Evolutionary conservation across 92 coral and sea anemone genomes (phyloP), one percentile per base, ranked within the genome.

Genomic region (Desmophyllum pertusum): DNA sequence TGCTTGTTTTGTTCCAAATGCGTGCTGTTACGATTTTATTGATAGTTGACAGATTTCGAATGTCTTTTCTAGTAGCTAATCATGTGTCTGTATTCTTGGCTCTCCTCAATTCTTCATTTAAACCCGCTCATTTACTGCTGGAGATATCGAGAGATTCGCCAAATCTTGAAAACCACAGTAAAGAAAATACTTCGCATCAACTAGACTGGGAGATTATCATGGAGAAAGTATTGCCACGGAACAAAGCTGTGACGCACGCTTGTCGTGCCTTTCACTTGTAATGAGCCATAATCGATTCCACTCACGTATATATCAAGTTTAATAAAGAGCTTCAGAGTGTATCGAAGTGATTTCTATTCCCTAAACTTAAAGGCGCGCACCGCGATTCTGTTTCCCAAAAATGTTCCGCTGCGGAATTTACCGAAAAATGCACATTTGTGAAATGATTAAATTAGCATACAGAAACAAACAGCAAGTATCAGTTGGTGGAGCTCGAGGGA

Each of bases 121-220:
- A 72, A 72, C n/a, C 77, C 77, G 0, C 11, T 72, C 3, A n/a
- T 72, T 41, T 72, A 72, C 36, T 72, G 77, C 36, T 72, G 77
- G 77, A 55, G 77, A 23, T 72, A 41, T 14, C 77, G 77, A 37
- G 77, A 72, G 57, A 8, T 72, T 41, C 77, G 77, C 6, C 23
- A 72, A 25, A 72, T 42, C 35, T 55, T 72, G 57, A 72, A 36
- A 46, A 42, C 5, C 3, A 72, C 53, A 1, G 35, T 72, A 23
- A 40, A 43, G 33, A 23, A 72, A 72, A 5, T 72, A 67, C 13
- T 67, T 67, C 29, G 27, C 7, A 67, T 67, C 10, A 38, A 3
- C 25, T 4, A 6, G 3, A 7, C 40, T 1, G 42, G 27, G 27
- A 27, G 42, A 33, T 65, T 65, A 17, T 36, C n/a, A n/a, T n/a